A percentile compares a stretch with the other conserved stretches of the same genome.
These are phyloP conservation scores for Forficula auricularia DNA, from an alignment of 1,140 invertebrate species.

Conservation along the genomic window DNA sequence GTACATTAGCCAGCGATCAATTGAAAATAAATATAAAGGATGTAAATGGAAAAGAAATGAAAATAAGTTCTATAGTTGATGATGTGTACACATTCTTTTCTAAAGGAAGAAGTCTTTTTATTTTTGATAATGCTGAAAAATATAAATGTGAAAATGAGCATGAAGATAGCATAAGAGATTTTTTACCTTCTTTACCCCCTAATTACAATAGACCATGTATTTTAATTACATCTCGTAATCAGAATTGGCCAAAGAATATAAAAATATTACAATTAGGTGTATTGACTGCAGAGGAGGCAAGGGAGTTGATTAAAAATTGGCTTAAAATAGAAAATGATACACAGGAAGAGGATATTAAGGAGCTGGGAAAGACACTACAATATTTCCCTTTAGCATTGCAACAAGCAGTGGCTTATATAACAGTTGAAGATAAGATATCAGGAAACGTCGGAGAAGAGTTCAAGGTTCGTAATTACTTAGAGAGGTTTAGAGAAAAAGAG, in stretches of 20 bases:
- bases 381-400: conserved; percentile 13
- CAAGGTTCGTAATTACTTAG: conserved; percentile 7
- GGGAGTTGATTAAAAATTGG: conserved; percentile 11
- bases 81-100: conserved; percentile 14
- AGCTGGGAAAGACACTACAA: conserved; percentile 9
- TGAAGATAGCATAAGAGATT: conserved; percentile 7
- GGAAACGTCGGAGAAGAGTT: conserved; percentile 1
- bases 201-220: conserved; percentile 9
- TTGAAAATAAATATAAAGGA: conserved; percentile 10
- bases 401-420: conserved; percentile 11
- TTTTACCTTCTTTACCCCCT: conserved; percentile 8
- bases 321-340: conserved; percentile 6
- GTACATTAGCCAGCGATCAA: conserved; percentile 8
- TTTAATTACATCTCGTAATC: conserved; percentile 13
- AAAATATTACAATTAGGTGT: conserved; percentile 2
- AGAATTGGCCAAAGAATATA: conserved; percentile 8
- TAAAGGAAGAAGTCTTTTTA: conserved; percentile 13
- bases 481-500: conserved; percentile 9
- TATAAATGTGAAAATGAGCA: conserved; percentile 8
- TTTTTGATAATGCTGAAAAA: conserved; percentile 16
- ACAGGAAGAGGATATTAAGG: conserved; percentile 8
- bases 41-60: conserved; percentile 7
- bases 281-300: conserved; percentile 10
- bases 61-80: conserved; percentile 8
- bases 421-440: neutral